These are phyloP conservation scores for Rhabdomys dilectus DNA, from an alignment of 2,113 vertebrate genomes.

Conservation along the genomic window DNA sequence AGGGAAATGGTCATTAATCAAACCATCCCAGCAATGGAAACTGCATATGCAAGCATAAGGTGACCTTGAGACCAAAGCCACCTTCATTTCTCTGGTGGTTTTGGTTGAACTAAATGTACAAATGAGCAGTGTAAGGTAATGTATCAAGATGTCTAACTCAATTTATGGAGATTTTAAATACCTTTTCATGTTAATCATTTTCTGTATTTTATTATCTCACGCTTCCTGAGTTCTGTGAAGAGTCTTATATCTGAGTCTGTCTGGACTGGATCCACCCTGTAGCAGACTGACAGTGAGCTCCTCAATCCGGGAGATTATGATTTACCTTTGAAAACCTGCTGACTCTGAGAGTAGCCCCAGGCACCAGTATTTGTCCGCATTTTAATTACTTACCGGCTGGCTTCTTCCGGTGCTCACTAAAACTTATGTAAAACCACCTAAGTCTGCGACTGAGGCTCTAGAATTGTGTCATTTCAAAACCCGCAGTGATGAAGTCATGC, in stretches of 20 bases:
- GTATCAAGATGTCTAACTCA: neutral
- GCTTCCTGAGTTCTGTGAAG: neutral
- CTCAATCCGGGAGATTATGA: neutral
- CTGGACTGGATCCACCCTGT: neutral
- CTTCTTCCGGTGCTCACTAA: conserved; percentile 47
- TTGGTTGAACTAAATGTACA: neutral
- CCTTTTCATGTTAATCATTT: neutral
- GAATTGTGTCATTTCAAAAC: conserved; percentile 17
- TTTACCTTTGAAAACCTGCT: conserved; percentile 21
- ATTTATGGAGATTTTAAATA: neutral
- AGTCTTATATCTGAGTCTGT: neutral
- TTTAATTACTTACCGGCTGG: neutral
- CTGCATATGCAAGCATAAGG: neutral
- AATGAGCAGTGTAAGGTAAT: neutral
- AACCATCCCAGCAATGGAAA: neutral
- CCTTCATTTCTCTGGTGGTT: neutral
- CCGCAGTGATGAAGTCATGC: conserved; percentile 60
- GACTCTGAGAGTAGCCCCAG: neutral
- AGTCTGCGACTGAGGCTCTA: conserved; percentile 4
- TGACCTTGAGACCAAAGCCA: conserved; percentile 19
- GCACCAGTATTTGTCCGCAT: neutral
- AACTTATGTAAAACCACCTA: conserved; percentile 49
- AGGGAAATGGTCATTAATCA: neutral
- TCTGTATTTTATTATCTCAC: neutral
- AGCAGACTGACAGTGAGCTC: neutral